These are phyloP conservation scores for Mormyrus lacerda DNA, from an alignment of 2,113 vertebrate genomes.

Conservation along the genomic window DNA sequence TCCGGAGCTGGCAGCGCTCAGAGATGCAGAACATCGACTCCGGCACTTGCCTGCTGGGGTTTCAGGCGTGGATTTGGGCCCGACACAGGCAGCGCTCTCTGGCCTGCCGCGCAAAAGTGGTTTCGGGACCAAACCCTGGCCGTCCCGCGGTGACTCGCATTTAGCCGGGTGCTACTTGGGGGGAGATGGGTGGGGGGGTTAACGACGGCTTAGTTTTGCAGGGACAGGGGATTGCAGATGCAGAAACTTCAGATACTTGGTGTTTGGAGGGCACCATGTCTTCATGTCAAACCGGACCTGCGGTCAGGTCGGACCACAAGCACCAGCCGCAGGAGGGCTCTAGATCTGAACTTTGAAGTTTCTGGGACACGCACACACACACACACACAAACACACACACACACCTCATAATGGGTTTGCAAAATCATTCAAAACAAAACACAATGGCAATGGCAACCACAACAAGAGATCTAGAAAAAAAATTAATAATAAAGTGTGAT, in stretches of 20 bases:
- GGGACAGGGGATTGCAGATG: neutral
- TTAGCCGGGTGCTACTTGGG: constrained; percentile 12
- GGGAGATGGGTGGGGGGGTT: neutral
- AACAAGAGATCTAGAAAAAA: neutral
- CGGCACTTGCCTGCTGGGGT: neutral
- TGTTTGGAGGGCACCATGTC: neutral
- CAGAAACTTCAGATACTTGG: neutral
- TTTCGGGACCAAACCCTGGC: constrained; percentile 22
- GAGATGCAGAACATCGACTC: neutral
- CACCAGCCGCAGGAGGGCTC: neutral
- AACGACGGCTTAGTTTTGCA: neutral
- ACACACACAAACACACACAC: neutral
- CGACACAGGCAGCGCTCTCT: neutral
- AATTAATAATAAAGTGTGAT: neutral
- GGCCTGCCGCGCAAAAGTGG: constrained; percentile 30
- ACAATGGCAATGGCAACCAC: neutral
- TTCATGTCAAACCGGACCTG: neutral
- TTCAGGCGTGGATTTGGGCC: neutral
- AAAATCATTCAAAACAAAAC: neutral
- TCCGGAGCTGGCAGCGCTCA: neutral
- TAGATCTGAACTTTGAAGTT: neutral
- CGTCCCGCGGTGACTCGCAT: constrained; percentile 34
- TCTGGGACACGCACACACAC: neutral
- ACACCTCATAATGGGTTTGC: neutral
- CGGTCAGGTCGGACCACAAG: neutral